phyloP scores from a whole-genome alignment of 2,113 vertebrate genomes.

The Alexandromys fortis region DNA sequence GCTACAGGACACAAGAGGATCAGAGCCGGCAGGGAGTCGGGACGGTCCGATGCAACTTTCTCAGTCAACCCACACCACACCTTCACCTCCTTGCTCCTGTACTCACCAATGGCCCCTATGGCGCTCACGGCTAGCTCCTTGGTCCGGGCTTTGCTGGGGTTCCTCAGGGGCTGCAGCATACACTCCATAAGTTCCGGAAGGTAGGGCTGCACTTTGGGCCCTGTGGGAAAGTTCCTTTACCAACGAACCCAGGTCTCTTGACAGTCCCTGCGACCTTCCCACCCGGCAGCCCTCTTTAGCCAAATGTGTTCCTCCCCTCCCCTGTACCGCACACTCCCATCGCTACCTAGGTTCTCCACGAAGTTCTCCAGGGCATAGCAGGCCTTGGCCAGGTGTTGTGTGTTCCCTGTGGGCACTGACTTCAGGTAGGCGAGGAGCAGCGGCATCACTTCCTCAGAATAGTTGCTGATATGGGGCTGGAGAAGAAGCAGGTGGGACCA shows the following conservation, averaged over 20 bases:
- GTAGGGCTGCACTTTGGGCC: slow-evolving; percentile 90
- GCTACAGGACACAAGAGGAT: slow-evolving; percentile 72
- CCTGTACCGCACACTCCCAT: background rate
- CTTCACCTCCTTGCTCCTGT: background rate
- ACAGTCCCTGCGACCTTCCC: too few relatives aligned
- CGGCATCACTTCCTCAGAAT: slow-evolving; percentile 91
- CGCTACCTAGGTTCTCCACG: slow-evolving; percentile 91
- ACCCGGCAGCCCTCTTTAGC: background rate
- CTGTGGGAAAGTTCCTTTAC: slow-evolving; percentile 75
- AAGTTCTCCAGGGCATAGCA: slow-evolving; percentile 96
- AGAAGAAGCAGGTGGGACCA: background rate
- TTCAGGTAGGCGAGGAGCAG: slow-evolving; percentile 91
- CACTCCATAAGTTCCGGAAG: slow-evolving; percentile 93
- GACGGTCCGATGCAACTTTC: background rate
- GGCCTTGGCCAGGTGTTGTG: slow-evolving; percentile 90
- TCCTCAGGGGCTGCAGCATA: slow-evolving; percentile 89
- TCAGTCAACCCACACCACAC: accelerated
- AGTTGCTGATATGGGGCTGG: slow-evolving; percentile 92
- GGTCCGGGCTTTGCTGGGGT: slow-evolving; percentile 85
- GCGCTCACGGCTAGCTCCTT: slow-evolving; percentile 92
- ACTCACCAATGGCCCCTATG: slow-evolving; percentile 92
- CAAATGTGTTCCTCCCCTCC: background rate
- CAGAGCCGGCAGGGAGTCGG: accelerated
- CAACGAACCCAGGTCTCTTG: background rate
- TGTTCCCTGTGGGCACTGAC: slow-evolving; percentile 86